phyloP scores from a whole-genome alignment of 2,113 vertebrate species.

The Speoplatyrhinus poulsoni region DNA sequence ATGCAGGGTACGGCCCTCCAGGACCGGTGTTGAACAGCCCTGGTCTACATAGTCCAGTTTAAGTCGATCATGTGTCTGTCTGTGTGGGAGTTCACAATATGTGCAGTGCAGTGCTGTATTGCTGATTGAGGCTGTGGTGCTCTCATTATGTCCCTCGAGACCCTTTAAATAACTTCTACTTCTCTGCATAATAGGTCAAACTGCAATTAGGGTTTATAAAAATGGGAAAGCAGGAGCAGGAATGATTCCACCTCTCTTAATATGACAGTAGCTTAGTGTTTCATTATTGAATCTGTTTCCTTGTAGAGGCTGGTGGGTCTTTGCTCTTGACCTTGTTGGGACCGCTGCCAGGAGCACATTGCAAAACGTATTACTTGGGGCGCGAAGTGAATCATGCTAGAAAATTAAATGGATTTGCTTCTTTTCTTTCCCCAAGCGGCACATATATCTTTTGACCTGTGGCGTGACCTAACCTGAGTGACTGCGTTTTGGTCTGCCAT shows the following conservation, averaged over 20 bases:
- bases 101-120: conserved; percentile 26
- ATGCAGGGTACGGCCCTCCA: too few relatives aligned
- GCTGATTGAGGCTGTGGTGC: conserved; percentile 42
- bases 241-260: conserved; percentile 41
- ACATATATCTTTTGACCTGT: neutral
- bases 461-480: conserved; percentile 18
- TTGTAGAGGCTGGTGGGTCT: conserved; percentile 44
- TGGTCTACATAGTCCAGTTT: conserved; percentile 34
- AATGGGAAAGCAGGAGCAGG: conserved; percentile 23
- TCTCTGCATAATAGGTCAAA: conserved; percentile 59
- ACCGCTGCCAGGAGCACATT: conserved; percentile 29
- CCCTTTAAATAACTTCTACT: conserved; percentile 60
- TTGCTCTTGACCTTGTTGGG: conserved; percentile 57
- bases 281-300: conserved; percentile 60
- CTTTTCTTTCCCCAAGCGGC: neutral
- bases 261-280: conserved; percentile 47
- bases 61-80: neutral
- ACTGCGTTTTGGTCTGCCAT: neutral
- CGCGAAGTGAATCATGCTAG: conserved; percentile 18
- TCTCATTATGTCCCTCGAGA: conserved; percentile 46
- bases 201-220: conserved; percentile 55
- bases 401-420: conserved; percentile 44
- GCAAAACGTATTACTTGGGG: conserved; percentile 35
- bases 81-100: neutral
- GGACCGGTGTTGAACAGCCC: too few relatives aligned